Evolutionary conservation across 1,140 invertebrate species (phyloP).

Genomic region (Asobara japonica): DNA sequence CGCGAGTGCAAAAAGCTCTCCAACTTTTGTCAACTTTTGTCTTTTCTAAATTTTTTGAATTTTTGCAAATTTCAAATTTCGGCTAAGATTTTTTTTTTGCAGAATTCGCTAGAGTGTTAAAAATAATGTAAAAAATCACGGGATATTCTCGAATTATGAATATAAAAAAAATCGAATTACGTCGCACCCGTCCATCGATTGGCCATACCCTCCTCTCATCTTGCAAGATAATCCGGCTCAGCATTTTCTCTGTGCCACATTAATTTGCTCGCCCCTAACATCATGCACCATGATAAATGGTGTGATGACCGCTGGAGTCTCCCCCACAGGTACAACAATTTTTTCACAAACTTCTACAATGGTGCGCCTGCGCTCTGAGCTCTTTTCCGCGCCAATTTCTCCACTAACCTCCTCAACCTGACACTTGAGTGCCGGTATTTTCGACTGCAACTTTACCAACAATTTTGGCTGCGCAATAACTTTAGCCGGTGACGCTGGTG

Average conservation of each 20-base stretch:
- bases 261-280: constrained; percentile 44
- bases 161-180: no score
- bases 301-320: constrained; percentile 48
- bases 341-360: constrained; percentile 62
- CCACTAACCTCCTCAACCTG: constrained; percentile 3
- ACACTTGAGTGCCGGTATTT: constrained; percentile 27
- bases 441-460: constrained; percentile 12
- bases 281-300: constrained; percentile 58
- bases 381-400: neutral
- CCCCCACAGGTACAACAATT: constrained; percentile 54
- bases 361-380: constrained; percentile 46
- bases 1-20: no score
- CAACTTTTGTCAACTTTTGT: no score
- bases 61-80: no score
- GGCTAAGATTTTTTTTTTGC: no score
- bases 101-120: no score
- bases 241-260: constrained; percentile 44
- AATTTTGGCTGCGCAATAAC: neutral
- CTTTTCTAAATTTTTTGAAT: no score
- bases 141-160: no score
- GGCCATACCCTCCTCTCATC: no score
- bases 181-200: no score
- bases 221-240: constrained; percentile 34
- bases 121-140: no score
- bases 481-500: constrained; percentile 24